A percentile compares a stretch with the other conserved stretches of the same genome.
Evolutionary conservation across 2,113 vertebrate genomes (phyloP).

Genomic region (Toxotes jaculatrix): DNA sequence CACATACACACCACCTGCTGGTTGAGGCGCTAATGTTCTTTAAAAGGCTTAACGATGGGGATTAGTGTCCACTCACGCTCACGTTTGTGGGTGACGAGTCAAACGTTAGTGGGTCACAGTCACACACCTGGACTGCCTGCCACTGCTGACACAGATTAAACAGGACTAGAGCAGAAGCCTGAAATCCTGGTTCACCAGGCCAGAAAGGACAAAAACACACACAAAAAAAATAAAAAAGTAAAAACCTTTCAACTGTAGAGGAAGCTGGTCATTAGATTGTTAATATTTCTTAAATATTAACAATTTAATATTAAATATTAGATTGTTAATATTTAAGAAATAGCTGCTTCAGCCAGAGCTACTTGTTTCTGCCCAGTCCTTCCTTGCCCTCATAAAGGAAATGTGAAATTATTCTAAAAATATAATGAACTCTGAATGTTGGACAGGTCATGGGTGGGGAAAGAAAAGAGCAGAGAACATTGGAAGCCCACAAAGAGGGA

Average conservation of each 20-base stretch:
- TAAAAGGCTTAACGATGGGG: slow-evolving; percentile 67
- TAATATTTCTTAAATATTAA: not conserved
- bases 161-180: not conserved
- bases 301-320: no score
- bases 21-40: slow-evolving; percentile 73
- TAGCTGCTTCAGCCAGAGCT: not conserved
- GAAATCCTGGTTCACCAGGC: not conserved
- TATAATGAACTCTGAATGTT: not conserved
- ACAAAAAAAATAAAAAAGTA: not conserved
- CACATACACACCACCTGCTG: slow-evolving; percentile 56
- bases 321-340: not conserved
- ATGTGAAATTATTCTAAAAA: not conserved
- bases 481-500: not conserved
- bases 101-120: slow-evolving; percentile 80
- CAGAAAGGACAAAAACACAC: not conserved
- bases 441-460: slow-evolving; percentile 9
- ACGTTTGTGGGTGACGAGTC: slow-evolving; percentile 65
- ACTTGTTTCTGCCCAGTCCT: not conserved
- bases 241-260: not conserved
- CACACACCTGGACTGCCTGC: slow-evolving; percentile 69
- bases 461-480: not conserved
- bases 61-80: slow-evolving; percentile 68
- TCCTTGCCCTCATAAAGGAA: not conserved
- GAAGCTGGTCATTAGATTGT: not conserved
- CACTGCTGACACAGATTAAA: slow-evolving; percentile 70